Percentiles rank a stretch among this genome's conserved stretches.
Evolutionary conservation across 2,888 invertebrate species (phyloP).

Genomic region (Ypsolopha scabrella): DNA sequence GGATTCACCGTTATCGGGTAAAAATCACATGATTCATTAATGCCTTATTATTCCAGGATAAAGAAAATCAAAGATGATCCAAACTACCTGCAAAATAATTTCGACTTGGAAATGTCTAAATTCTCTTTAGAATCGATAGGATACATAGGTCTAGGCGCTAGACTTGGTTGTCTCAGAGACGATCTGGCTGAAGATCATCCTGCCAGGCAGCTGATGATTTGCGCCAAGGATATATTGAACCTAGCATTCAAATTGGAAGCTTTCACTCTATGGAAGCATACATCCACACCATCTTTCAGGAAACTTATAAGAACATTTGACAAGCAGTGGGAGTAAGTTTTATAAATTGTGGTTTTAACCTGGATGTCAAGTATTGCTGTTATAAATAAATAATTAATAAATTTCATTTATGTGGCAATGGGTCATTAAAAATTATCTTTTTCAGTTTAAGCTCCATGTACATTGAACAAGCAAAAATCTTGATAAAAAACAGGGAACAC

Average conservation of each 20-base stretch:
- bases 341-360: background rate
- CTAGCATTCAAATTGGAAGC: constrained; percentile 37
- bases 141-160: constrained; percentile 40
- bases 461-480: constrained; percentile 35
- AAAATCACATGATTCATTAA: too few species aligned
- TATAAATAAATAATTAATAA: too few species aligned
- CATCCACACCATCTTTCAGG: constrained; percentile 36
- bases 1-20: too few species aligned
- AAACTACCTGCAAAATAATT: constrained; percentile 41
- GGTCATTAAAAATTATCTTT: constrained; percentile 5
- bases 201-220: constrained; percentile 32
- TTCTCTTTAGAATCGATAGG: constrained; percentile 73
- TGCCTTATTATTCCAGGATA: constrained; percentile 29
- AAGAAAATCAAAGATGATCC: constrained; percentile 26
- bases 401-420: background rate
- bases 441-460: constrained; percentile 40
- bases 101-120: constrained; percentile 66
- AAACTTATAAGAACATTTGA: constrained; percentile 39
- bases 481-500: constrained; percentile 29
- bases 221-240: constrained; percentile 33
- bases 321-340: constrained; percentile 51
- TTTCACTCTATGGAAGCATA: constrained; percentile 36
- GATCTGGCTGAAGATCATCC: constrained; percentile 34
- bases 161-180: constrained; percentile 42
- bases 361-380: background rate